A percentile compares a stretch with the other conserved stretches of the same genome.
Conservation (phyloP, 2,888 invertebrate species). For the Phaonia tiefii region DNA sequence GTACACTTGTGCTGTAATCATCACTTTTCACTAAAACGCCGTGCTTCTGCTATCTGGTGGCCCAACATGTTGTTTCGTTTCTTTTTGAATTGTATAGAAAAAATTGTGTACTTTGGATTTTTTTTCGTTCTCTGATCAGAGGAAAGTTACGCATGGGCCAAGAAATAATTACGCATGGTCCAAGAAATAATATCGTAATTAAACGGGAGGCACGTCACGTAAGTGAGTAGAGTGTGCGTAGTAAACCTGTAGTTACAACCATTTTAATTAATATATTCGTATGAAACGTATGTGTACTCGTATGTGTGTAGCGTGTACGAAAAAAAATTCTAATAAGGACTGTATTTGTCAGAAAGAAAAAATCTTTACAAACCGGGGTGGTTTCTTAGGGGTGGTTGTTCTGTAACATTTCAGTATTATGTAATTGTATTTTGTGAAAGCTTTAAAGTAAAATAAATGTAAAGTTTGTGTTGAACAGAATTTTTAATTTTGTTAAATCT, state of each 20-base stretch:
- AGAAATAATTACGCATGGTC: conserved; percentile 54
- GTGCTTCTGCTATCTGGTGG: conserved; percentile 13
- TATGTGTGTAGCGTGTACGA: neutral
- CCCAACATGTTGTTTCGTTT: conserved; percentile 24
- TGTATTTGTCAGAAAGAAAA: conserved; percentile 57
- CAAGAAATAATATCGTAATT: too few species aligned
- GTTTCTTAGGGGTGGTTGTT: too few species aligned
- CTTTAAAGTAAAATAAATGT: too few species aligned
- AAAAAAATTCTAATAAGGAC: conserved; percentile 65
- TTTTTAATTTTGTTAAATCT: neutral
- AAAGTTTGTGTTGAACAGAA: neutral
- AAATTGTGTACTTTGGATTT: neutral
- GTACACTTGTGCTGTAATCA: conserved; percentile 61
- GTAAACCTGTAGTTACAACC: too few species aligned
- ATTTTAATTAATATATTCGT: too few species aligned
- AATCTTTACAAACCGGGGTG: too few species aligned
- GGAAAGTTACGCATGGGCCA: conserved; percentile 49
- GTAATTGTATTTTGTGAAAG: too few species aligned
- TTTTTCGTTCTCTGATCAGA: neutral
- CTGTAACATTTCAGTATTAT: too few species aligned
- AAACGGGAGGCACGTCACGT: too few species aligned
- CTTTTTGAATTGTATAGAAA: conserved; percentile 17
- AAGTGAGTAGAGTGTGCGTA: conserved; percentile 58
- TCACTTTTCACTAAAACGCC: conserved; percentile 39
- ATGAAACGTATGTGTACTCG: too few species aligned